Base-by-base conservation (phyloP, 2,113 vertebrate species). In the Pachypanchax playfairii region DNA sequence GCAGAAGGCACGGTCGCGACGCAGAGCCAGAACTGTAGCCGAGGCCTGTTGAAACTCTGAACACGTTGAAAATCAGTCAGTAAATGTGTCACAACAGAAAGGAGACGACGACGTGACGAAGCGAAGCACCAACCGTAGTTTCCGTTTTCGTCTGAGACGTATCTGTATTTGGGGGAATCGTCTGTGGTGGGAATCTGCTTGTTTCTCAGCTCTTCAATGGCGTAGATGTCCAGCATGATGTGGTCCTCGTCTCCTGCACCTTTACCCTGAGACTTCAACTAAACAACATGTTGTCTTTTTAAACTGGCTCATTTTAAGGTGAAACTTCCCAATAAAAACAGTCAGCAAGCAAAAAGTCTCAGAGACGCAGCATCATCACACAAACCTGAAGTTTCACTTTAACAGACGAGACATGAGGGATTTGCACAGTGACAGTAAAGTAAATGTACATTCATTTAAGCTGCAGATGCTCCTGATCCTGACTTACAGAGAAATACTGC, bases 221-320 rank as follows among this genome's bases (percentile, higher is more conserved):
- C 95, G 0, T 99, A 98, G 57, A 99, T 98, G 87, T 99, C 97
- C 89, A 99, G 77, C 97, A 98, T 98, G 77, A 98, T 92, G 72
- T 95, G 93, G 48, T 98, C 96, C 67, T 90, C 94, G 0, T 92
- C 95, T 4, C 94, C 96, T 0, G 93, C 88, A 3, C 95, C 97
- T 31, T 94, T 98, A 43, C 96, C 96, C 76, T 99, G 97, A 47
- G 97, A 99, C 85, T 96, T 97, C 6, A 99, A 73, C 97, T 89
- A 73, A 41, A 65, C 47, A 63, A 15, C n/a, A 15, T 11, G 0
- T 29, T 29, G 10, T 15, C 57, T 29, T 12, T 29, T 61, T 11
- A 56, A n/a, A n/a, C n/a, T n/a, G 8, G 42, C n/a, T 21, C 0
- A 20, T 31, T 31, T 31, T 9, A 31, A 31, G 7, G 29, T n/a